Conservation (phyloP, 2,888 invertebrate species). For the Phlogophora meticulosa region DNA sequence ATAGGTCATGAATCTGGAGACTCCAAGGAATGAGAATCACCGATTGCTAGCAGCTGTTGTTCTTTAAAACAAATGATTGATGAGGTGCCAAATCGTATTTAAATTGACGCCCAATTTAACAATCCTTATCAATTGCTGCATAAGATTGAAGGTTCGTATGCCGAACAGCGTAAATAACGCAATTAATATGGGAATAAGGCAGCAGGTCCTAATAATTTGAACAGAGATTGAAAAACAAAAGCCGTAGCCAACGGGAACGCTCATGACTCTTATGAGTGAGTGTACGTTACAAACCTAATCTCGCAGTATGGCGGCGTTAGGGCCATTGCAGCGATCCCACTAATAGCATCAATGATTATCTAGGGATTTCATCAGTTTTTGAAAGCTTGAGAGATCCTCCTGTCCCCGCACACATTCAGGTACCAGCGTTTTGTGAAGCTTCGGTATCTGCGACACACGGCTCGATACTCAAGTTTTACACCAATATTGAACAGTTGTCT, state of each 20-base stretch:
- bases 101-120: constrained; percentile 16
- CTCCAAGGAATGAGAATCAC: background rate
- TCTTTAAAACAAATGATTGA: constrained; percentile 17
- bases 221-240: constrained; percentile 58
- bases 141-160: too few species aligned
- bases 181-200: background rate
- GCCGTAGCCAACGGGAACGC: constrained; percentile 67
- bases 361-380: background rate
- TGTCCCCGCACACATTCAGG: too few species aligned
- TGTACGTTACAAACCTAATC: constrained; percentile 66
- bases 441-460: background rate
- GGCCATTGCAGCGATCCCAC: background rate
- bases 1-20: background rate
- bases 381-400: too few species aligned
- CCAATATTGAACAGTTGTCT: background rate
- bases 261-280: too few species aligned
- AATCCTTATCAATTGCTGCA: background rate
- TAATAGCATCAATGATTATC: background rate
- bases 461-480: background rate
- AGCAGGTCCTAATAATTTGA: constrained; percentile 45
- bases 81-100: constrained; percentile 5
- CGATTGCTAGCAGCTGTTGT: background rate
- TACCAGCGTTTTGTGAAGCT: background rate
- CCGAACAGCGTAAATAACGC: too few species aligned
- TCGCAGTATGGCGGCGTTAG: constrained; percentile 66